These are phyloP conservation scores for Cuculus canorus DNA, from an alignment of 2,797 vertebrate genomes.

Conservation along the genomic window DNA sequence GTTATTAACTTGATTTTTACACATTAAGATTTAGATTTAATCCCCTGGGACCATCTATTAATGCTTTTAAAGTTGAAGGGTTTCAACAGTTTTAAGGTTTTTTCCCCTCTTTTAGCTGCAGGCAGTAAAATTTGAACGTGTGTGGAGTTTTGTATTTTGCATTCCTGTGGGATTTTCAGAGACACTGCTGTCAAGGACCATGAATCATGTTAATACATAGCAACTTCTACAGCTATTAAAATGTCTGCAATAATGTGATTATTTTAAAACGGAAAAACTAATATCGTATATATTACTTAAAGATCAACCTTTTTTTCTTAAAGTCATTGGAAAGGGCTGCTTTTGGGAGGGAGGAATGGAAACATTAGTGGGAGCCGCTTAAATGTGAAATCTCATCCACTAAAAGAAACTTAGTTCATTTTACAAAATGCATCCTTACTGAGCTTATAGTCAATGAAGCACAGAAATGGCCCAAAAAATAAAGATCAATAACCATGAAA, in stretches of 20 bases:
- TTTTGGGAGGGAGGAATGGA: conserved; percentile 45
- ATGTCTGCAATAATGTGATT: conserved; percentile 88
- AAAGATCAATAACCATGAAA: conserved; percentile 73
- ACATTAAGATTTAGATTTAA: conserved; percentile 87
- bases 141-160: conserved; percentile 84
- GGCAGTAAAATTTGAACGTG: conserved; percentile 87
- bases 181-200: conserved; percentile 86
- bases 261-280: conserved; percentile 85
- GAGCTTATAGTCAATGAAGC: conserved; percentile 53
- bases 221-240: conserved; percentile 87
- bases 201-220: conserved; percentile 87
- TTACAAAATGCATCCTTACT: conserved; percentile 64
- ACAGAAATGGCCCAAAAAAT: conserved; percentile 55
- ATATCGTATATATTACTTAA: conserved; percentile 83
- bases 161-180: conserved; percentile 84
- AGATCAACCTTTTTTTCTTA: conserved; percentile 73
- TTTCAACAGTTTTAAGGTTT: conserved; percentile 85
- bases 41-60: conserved; percentile 83
- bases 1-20: conserved; percentile 87
- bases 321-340: conserved; percentile 65
- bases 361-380: conserved; percentile 57
- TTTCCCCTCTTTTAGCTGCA: conserved; percentile 83
- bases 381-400: conserved; percentile 69
- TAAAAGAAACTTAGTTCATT: conserved; percentile 66
- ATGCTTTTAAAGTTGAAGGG: conserved; percentile 88